Percentiles rank a stretch among this genome's conserved stretches.
These are phyloP conservation scores for Cantharis lateralis DNA, from an alignment of 2,888 invertebrate genomes.

Conservation along the genomic window DNA sequence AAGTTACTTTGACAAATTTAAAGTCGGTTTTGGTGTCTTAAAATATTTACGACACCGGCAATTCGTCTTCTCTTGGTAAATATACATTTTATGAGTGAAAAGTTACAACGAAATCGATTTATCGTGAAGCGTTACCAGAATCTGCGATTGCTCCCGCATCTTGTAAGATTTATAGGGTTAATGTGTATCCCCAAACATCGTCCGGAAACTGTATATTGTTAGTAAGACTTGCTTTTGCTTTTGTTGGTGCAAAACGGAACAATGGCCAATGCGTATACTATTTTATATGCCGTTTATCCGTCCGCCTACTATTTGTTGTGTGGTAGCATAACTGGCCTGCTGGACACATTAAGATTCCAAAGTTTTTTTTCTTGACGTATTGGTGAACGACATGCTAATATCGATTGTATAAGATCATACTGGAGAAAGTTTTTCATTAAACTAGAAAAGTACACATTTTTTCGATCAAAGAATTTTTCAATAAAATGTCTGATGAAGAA, in stretches of 20 bases:
- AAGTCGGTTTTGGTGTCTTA: background rate
- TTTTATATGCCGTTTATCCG: slow-evolving; percentile 20
- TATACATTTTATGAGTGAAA: slow-evolving; percentile 1
- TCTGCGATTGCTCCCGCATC: slow-evolving; percentile 4
- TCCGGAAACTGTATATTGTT: slow-evolving; percentile 14
- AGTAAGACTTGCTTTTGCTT: background rate
- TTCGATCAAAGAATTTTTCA: background rate
- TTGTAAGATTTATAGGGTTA: slow-evolving; percentile 3
- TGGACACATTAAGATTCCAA: no score
- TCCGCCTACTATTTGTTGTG: slow-evolving; percentile 6
- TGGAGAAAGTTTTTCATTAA: background rate
- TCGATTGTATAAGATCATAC: background rate
- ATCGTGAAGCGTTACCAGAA: slow-evolving; percentile 1
- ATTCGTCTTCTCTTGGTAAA: background rate
- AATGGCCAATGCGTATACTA: slow-evolving; percentile 5
- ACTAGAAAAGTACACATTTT: background rate
- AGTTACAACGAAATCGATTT: slow-evolving; percentile 3
- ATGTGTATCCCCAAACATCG: slow-evolving; percentile 2
- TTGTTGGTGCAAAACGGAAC: slow-evolving; percentile 18
- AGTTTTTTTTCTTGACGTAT: no score
- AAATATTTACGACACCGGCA: background rate
- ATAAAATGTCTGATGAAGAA: background rate
- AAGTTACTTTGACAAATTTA: background rate
- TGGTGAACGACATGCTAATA: background rate
- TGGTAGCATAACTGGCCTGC: no score